Percentiles rank a stretch among this genome's conserved stretches.
These are phyloP conservation scores for Bucco capensis DNA, from an alignment of 2,113 vertebrate species.

Conservation along the genomic window DNA sequence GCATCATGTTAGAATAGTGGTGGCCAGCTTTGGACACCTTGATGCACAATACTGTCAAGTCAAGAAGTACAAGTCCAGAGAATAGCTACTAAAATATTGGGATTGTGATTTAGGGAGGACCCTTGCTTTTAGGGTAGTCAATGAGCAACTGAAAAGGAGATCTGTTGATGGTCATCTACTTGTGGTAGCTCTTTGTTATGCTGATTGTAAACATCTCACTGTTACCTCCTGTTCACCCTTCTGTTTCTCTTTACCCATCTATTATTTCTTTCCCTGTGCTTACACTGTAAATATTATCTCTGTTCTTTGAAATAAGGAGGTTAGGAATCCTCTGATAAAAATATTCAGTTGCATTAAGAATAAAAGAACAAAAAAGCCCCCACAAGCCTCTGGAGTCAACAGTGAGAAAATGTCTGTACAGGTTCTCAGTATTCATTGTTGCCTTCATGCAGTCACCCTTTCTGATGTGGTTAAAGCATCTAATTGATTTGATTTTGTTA, in stretches of 20 bases:
- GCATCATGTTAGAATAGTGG: neutral
- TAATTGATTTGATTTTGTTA: neutral
- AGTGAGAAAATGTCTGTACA: fast-evolving
- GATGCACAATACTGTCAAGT: neutral
- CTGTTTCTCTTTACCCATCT: slow-evolving; percentile 41
- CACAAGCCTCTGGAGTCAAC: neutral
- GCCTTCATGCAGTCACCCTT: neutral
- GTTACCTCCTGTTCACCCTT: slow-evolving; percentile 35
- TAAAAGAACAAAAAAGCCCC: neutral
- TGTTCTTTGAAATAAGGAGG: neutral
- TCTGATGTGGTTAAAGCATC: neutral
- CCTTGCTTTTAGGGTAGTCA: neutral
- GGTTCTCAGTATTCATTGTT: neutral
- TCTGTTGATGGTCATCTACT: neutral
- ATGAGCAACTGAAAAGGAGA: neutral
- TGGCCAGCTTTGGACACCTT: neutral
- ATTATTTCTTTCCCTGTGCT: neutral
- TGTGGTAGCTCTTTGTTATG: slow-evolving; percentile 39
- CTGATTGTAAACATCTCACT: neutral
- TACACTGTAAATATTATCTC: neutral
- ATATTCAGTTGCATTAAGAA: neutral
- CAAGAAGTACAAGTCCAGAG: neutral
- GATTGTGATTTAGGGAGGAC: neutral
- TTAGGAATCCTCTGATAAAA: neutral
- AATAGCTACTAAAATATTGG: neutral